Evolutionary conservation across 1,140 invertebrate genomes (phyloP), one percentile per base, ranked within the genome.

Genomic region (Riptortus pedestris): DNA sequence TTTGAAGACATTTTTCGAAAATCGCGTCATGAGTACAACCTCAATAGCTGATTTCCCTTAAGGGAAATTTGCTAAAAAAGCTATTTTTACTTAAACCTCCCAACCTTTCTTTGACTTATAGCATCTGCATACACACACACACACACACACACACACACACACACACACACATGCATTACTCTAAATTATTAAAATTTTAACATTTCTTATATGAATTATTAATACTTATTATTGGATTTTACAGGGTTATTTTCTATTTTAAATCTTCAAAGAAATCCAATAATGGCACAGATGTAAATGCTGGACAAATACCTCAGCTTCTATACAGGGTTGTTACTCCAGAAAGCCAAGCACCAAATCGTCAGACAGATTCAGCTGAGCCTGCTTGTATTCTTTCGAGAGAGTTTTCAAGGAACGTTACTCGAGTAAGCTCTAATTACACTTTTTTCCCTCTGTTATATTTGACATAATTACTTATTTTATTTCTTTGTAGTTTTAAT

Each of bases 211-310:
- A 20, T 59, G 16, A 20, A 24, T 61, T 26, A 47, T 18, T 2
- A 2, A 47, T 47, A 18, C 18, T 2, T 18, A 31, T 11, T 26
- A 38, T 62, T 33, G 12, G 43, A 18, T 66, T 67, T 70, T 74
- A n/a, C 69, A 85, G 84, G 74, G 86, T 96, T 20, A 82, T 89
- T 2, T 98, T 98, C 75, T 88, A 91, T 67, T 98, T 98, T 75
- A 96, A 96, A 79, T 90, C 90, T 14, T 98, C 94, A 0, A 94
- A 93, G 72, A 91, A 93, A 75, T 96, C 95, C 0, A 98, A 98
- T 73, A 98, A 98, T 76, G 95, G 95, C n/a, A 98, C 95, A 0
- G 94, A 98, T 73, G 91, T 97, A 0, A 96, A 96, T 74, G 93
- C 92, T 1, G 96, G 96, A 0, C 96, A 99, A 77, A 95, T 99